Evolutionary conservation across 2,113 vertebrate genomes (phyloP).

Genomic region (Rhynchomys soricoides): DNA sequence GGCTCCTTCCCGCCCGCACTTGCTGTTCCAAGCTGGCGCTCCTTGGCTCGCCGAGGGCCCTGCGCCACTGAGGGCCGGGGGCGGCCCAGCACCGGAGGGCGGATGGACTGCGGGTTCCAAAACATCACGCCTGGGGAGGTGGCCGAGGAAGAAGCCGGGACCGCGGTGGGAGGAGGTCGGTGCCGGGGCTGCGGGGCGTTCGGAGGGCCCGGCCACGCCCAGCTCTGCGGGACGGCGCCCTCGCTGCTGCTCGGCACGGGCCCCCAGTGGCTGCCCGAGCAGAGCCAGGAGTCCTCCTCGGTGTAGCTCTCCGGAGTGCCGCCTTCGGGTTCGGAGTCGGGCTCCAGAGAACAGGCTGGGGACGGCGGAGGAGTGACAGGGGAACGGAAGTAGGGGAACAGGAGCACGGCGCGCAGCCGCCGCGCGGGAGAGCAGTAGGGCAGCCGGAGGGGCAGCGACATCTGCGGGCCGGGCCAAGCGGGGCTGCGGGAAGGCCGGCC

Average conservation of each 20-base stretch:
- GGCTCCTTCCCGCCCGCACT: not conserved
- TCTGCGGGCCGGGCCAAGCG: conserved; percentile 56
- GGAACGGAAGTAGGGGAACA: not conserved
- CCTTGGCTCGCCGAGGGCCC: not conserved
- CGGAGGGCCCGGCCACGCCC: rapidly evolving
- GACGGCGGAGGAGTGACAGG: conserved; percentile 39
- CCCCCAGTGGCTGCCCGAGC: rapidly evolving
- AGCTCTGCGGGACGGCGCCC: not conserved
- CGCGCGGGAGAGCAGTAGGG: not conserved
- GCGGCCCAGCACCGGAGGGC: rapidly evolving
- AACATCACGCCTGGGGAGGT: not conserved
- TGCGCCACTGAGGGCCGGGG: not conserved
- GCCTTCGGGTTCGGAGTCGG: rapidly evolving
- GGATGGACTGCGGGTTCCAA: not conserved
- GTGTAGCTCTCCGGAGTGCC: not conserved
- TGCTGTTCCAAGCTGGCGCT: not conserved
- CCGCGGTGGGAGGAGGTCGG: not conserved
- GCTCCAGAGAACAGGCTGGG: not conserved
- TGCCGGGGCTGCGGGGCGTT: rapidly evolving
- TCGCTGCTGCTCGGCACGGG: rapidly evolving
- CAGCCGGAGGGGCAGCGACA: conserved; percentile 70
- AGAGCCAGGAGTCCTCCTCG: not conserved
- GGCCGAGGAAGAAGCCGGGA: not conserved
- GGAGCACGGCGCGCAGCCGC: not conserved
- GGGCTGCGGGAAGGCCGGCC: not conserved